Evolutionary conservation across 1,140 invertebrate genomes (phyloP).

Genomic region (Calycopis cecrops): DNA sequence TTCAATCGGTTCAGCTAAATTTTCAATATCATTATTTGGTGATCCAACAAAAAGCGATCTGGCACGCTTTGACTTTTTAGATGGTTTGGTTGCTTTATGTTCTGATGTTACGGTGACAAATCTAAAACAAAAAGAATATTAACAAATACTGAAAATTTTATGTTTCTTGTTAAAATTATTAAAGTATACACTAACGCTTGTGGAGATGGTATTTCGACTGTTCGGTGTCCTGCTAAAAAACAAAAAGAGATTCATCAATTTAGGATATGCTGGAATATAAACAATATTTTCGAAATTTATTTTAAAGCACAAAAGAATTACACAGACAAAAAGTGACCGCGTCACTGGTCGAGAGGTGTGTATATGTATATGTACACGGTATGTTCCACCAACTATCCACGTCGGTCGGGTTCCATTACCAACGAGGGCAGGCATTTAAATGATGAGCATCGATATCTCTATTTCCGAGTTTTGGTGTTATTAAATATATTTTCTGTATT

Average conservation of each 20-base stretch:
- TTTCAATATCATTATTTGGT: constrained; percentile 3
- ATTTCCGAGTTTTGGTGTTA: no score
- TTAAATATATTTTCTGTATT: no score
- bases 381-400: background rate
- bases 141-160: background rate
- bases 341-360: background rate
- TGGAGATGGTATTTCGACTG: background rate
- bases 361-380: background rate
- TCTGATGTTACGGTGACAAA: background rate
- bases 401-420: no score
- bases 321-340: background rate
- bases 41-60: constrained; percentile 4
- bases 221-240: background rate
- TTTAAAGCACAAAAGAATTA: background rate
- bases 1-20: background rate
- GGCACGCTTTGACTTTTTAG: background rate
- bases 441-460: no score
- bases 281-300: background rate
- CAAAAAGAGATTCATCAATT: no score
- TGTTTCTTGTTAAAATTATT: background rate
- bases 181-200: background rate
- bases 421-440: no score
- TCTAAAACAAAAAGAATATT: background rate
- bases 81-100: background rate
- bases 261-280: background rate